phyloP scores from a whole-genome alignment of 1,140 invertebrate species.

The Gonatopus flavifemur region DNA sequence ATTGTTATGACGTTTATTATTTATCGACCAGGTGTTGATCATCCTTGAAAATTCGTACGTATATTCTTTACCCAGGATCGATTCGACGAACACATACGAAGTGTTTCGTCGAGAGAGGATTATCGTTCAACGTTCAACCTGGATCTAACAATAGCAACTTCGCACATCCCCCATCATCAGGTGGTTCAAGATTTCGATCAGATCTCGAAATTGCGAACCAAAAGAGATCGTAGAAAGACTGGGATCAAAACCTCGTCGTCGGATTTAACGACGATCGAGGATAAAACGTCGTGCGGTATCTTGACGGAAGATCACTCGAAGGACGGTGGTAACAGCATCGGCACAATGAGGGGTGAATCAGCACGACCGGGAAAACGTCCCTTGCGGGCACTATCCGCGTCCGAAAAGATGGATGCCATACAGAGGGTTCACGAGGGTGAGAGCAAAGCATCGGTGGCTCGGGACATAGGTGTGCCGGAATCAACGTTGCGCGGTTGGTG shows the following conservation, averaged over 20 bases:
- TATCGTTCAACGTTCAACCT: constrained; percentile 24
- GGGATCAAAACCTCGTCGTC: constrained; percentile 5
- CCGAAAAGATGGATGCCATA: constrained; percentile 78
- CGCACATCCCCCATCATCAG: not conserved
- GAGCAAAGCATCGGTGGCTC: constrained; percentile 78
- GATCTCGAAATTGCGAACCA: not conserved
- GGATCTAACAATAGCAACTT: constrained; percentile 17
- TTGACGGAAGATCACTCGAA: constrained; percentile 29
- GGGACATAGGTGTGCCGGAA: constrained; percentile 80
- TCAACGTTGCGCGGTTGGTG: constrained; percentile 82
- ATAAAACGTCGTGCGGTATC: too few species aligned
- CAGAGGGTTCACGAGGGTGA: constrained; percentile 78
- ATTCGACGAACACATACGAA: too few species aligned
- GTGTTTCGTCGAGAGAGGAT: constrained; percentile 16
- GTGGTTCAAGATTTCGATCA: not conserved
- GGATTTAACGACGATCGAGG: constrained; percentile 19
- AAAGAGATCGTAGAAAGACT: constrained; percentile 3
- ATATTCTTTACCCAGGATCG: too few species aligned
- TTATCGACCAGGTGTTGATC: too few species aligned
- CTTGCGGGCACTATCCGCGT: constrained; percentile 68
- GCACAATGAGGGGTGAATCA: constrained; percentile 31
- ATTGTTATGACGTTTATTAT: too few species aligned
- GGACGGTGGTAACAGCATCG: constrained; percentile 21
- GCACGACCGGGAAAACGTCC: constrained; percentile 66
- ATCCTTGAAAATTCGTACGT: too few species aligned